phyloP scores from a whole-genome alignment of 35 echinoderm and acorn worm genomes.

The Stichopus chloronotus region DNA sequence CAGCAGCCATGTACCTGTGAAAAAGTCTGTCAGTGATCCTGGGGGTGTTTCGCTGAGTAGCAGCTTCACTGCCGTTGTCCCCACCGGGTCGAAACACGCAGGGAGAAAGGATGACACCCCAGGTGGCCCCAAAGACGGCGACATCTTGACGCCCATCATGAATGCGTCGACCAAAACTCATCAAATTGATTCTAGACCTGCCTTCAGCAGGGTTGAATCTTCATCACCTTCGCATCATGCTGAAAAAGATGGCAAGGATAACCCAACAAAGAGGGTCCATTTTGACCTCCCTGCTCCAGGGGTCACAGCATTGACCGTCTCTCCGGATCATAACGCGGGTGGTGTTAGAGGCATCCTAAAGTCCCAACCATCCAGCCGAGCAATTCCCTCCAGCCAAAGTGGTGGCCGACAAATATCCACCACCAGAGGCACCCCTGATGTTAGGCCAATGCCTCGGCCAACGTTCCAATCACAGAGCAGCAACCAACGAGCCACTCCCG shows the following conservation, averaged over 20 bases:
- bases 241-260: background rate
- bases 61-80: background rate
- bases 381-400: background rate
- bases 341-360: background rate
- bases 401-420: background rate
- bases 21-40: background rate
- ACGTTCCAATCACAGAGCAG: no score
- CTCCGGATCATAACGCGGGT: background rate
- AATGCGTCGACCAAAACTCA: background rate
- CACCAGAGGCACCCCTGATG: background rate
- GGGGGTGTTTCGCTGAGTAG: background rate
- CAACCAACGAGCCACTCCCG: background rate
- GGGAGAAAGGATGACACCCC: background rate
- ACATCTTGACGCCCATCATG: constrained; percentile 4
- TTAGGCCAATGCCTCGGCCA: no score
- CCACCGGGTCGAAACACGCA: background rate
- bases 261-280: background rate
- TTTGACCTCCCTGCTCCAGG: background rate
- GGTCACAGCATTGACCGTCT: background rate
- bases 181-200: background rate
- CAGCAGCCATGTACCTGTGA: background rate
- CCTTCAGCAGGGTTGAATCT: background rate
- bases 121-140: background rate
- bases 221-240: background rate
- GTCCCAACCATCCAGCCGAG: background rate